Evolutionary conservation across 2,797 vertebrate genomes (phyloP).

Genomic region (Phoebastria nigripes): DNA sequence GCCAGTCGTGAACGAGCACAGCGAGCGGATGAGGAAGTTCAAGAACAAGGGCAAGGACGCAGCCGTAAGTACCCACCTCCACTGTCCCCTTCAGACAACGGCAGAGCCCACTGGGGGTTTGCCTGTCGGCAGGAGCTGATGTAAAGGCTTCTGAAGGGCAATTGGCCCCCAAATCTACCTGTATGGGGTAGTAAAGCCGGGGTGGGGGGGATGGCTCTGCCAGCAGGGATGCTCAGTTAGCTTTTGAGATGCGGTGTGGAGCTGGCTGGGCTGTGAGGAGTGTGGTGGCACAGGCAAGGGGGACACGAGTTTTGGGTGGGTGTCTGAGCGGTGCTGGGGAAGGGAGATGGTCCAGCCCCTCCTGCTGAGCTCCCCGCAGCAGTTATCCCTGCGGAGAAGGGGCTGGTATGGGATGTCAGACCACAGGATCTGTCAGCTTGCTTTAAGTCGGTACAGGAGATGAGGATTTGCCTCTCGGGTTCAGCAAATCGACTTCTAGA

Average conservation of each 20-base stretch:
- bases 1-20: constrained; percentile 63
- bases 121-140: neutral
- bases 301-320: neutral
- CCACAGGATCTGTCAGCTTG: neutral
- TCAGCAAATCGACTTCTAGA: neutral
- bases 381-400: accelerated
- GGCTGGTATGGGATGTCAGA: neutral
- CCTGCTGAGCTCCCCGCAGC: neutral
- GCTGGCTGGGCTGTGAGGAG: neutral
- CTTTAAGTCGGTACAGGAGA: neutral
- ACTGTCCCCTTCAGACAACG: accelerated
- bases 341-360: neutral
- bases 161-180: no score
- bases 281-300: neutral
- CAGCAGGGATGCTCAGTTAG: neutral
- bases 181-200: no score
- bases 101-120: neutral
- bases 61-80: constrained; percentile 70
- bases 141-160: neutral
- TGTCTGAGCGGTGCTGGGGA: neutral
- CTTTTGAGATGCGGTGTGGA: neutral
- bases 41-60: constrained; percentile 89
- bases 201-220: neutral
- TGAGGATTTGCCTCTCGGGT: neutral
- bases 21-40: constrained; percentile 78